These are phyloP conservation scores for Drosophila subpulchrella DNA, from an alignment of 1,140 invertebrate species.

Conservation along the genomic window DNA sequence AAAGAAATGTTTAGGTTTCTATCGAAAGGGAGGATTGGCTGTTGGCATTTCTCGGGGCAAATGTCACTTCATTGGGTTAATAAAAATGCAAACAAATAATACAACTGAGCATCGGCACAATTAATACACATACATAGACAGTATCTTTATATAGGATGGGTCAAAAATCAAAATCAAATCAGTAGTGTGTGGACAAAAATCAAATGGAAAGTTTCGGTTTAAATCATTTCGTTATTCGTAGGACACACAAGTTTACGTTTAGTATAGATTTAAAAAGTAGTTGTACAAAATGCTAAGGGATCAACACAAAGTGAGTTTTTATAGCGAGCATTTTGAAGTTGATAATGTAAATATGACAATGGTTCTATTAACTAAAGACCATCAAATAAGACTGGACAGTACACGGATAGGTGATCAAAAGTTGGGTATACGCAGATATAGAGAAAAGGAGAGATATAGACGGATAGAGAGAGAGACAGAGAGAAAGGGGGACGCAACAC, in stretches of 20 bases:
- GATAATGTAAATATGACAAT: conserved; percentile 32
- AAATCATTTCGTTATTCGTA: conserved; percentile 21
- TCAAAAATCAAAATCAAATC: conserved; percentile 35
- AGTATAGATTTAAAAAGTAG: conserved; percentile 41
- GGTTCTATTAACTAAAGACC: conserved; percentile 39
- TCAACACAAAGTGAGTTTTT: conserved; percentile 57
- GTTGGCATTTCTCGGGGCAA: conserved; percentile 4
- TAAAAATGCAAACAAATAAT: conserved; percentile 59
- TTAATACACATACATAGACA: conserved; percentile 62
- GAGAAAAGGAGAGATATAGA: conserved; percentile 29
- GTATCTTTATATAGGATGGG: conserved; percentile 18
- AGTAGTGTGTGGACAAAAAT: conserved; percentile 16
- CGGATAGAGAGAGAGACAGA: conserved; percentile 33
- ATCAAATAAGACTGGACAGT: conserved; percentile 38
- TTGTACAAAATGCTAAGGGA: conserved; percentile 69
- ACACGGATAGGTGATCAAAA: conserved; percentile 52
- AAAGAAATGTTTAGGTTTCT: conserved; percentile 11
- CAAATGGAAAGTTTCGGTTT: conserved; percentile 11
- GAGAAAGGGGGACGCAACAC: conserved; percentile 58
- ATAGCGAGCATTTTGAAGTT: conserved; percentile 48
- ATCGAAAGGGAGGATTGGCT: conserved; percentile 4
- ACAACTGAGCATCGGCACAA: conserved; percentile 64
- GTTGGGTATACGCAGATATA: conserved; percentile 28
- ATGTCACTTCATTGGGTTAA: conserved; percentile 7
- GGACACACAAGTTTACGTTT: conserved; percentile 57